phyloP scores from a whole-genome alignment of 2,113 vertebrate species.

The Ginglymostoma cirratum region DNA sequence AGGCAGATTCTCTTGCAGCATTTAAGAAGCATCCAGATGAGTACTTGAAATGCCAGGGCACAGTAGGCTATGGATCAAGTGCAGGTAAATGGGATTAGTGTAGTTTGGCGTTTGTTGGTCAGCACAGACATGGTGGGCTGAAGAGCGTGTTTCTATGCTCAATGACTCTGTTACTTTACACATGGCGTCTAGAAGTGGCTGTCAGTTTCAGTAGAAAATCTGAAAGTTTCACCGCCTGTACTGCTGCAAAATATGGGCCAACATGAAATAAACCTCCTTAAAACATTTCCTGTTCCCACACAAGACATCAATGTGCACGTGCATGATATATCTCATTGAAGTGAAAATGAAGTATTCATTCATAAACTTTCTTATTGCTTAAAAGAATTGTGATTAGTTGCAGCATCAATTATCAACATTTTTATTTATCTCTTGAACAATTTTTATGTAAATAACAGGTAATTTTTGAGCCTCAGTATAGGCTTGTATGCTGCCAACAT shows the following conservation, averaged over 20 bases:
- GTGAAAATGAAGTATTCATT: not conserved
- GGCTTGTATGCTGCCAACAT: not conserved
- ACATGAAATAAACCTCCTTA: not conserved
- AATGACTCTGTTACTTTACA: too few relatives aligned
- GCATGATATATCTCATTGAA: not conserved
- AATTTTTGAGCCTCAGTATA: not conserved
- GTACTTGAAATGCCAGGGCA: too few relatives aligned
- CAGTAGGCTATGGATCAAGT: too few relatives aligned
- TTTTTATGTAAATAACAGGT: not conserved
- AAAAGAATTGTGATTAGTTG: not conserved
- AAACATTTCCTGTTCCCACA: not conserved
- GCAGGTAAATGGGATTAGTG: too few relatives aligned
- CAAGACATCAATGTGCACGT: not conserved
- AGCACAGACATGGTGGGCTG: too few relatives aligned
- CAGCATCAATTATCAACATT: not conserved
- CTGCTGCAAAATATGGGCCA: too few relatives aligned
- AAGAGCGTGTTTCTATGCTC: too few relatives aligned
- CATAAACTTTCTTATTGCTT: not conserved
- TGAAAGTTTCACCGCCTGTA: not conserved
- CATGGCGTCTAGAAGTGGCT: too few relatives aligned
- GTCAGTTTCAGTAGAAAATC: not conserved
- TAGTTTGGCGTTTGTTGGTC: too few relatives aligned
- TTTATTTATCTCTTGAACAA: not conserved
- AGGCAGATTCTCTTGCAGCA: too few relatives aligned
- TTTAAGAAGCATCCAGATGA: too few relatives aligned